A percentile compares a stretch with the other conserved stretches of the same genome.
Evolutionary conservation across 2,797 vertebrate genomes (phyloP).

Genomic region (Nannoperca obscura): DNA sequence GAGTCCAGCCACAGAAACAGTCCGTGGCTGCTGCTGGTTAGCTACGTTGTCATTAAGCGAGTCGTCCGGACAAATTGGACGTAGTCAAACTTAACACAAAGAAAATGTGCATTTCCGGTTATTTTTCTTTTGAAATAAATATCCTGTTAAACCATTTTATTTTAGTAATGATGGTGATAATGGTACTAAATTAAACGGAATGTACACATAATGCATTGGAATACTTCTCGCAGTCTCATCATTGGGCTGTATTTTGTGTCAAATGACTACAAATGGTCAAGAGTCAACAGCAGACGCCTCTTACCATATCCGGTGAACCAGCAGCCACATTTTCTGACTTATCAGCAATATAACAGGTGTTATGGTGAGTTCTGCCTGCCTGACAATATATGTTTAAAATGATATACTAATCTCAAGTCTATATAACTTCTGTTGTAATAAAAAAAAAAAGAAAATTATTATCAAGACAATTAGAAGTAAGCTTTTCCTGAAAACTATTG

Average conservation of each 20-base stretch:
- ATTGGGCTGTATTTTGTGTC: background rate
- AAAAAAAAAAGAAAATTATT: too few relatives aligned
- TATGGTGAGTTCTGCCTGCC: background rate
- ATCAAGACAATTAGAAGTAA: background rate
- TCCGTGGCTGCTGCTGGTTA: slow-evolving; percentile 8
- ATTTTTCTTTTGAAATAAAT: slow-evolving; percentile 46
- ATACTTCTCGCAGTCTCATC: background rate
- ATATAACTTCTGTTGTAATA: too few relatives aligned
- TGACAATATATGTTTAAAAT: background rate
- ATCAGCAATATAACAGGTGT: background rate
- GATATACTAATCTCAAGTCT: background rate
- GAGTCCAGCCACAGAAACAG: background rate
- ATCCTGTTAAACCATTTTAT: rapidly evolving
- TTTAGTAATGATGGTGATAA: background rate
- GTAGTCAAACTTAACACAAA: background rate
- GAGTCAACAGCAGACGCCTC: rapidly evolving
- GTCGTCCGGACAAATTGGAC: background rate
- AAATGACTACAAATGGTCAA: background rate
- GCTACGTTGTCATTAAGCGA: slow-evolving; percentile 8
- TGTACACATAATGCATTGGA: rapidly evolving
- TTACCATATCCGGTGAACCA: slow-evolving; percentile 17
- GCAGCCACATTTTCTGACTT: background rate
- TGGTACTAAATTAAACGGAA: background rate
- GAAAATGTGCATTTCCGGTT: slow-evolving; percentile 30
- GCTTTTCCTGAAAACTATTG: background rate